Percentiles rank a stretch among this genome's conserved stretches.
Evolutionary conservation across 2,113 vertebrate species (phyloP).

Genomic region (Patagioenas fasciata): DNA sequence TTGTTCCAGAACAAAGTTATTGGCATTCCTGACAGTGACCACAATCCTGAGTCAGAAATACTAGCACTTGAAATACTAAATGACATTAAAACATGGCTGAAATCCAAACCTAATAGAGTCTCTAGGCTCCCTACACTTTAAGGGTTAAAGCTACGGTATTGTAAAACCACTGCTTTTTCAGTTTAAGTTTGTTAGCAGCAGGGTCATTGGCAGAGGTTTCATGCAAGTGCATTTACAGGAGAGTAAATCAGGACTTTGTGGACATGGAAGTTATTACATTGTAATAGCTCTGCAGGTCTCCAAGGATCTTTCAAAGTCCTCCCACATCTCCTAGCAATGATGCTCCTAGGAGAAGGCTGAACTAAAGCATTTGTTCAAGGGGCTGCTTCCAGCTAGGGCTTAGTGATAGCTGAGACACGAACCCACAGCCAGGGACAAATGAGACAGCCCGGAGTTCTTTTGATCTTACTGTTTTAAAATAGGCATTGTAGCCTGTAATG

Average conservation of each 20-base stretch:
- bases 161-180: neutral
- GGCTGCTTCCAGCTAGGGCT: neutral
- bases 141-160: neutral
- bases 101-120: neutral
- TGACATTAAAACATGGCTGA: neutral
- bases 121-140: neutral
- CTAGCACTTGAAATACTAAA: neutral
- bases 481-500: neutral
- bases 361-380: neutral
- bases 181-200: neutral
- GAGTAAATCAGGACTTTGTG: neutral
- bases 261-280: neutral
- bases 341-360: neutral
- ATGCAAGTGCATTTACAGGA: neutral
- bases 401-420: neutral
- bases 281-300: neutral
- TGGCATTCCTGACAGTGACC: neutral
- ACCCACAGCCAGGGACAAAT: neutral
- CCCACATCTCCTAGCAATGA: constrained; percentile 4
- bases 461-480: constrained; percentile 51
- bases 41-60: constrained; percentile 11
- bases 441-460: neutral
- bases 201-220: neutral
- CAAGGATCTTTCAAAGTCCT: neutral
- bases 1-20: neutral